Base-by-base conservation (phyloP, 92 coral and sea anemone species). In the Montipora capitata region DNA sequence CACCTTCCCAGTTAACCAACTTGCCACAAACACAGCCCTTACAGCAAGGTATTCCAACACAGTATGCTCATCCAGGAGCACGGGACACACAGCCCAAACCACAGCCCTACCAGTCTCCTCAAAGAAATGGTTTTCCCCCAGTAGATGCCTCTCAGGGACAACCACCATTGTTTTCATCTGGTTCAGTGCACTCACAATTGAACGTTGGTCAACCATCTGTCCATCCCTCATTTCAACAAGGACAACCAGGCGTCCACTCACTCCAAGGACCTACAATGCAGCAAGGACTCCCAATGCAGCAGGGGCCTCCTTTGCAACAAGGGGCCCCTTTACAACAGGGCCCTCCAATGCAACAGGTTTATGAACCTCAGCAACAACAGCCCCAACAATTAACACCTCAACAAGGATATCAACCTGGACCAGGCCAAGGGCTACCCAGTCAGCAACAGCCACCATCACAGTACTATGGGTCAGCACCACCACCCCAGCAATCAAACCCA, bases 401-500 rank as follows among this genome's bases (percentile, higher is more conserved):
- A 9, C 88, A 48, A 9, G 69, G 78, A 5, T 90, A 92, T 49
- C 93, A 88, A 43, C 85, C 85, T 1, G 77, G 73, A n/a, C 80
- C 89, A 58, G 84, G 85, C 41, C 87, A 78, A 9, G 89, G 81
- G 40, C 79, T 83, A 59, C 95, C 68, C 0, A 90, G 81, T 4
- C 87, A 77, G 39, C 91, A 94, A 40, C 94, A 78, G 41, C 94
- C 71, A 71, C 94, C 79, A 41, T 88, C 92, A 49, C 93, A 93
- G 82, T 80, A 90, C 70, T 78, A 20, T 49, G 93, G 86, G 54
- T 80, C 86, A 78, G 73, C 83, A 44, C 78, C 77, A n/a, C 94
- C 91, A 18, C 95, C 88, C 17, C 96, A 81, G 40, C 96, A 93
- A 27, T 85, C 92, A 41, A 94, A 95, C 27, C 94, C 92, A 39